Percentiles rank a stretch among this genome's conserved stretches.
These are phyloP conservation scores for Leucoma salicis DNA, from an alignment of 2,888 invertebrate species.

Conservation along the genomic window DNA sequence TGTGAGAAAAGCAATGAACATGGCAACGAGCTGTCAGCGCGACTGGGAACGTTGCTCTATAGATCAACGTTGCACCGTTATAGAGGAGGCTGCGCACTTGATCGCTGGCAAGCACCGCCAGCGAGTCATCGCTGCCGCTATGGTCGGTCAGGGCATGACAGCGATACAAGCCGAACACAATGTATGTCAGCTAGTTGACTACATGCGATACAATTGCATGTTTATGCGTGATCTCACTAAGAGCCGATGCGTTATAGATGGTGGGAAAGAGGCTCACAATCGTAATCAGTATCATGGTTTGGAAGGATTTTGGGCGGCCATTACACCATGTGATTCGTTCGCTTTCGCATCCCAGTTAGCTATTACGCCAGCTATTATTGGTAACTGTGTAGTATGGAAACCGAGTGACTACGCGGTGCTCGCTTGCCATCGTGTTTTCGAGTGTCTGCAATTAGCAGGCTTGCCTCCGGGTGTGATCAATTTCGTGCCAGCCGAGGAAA, in stretches of 20 bases:
- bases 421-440: conserved; percentile 92
- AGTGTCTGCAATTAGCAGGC: conserved; percentile 94
- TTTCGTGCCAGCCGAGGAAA: conserved; percentile 95
- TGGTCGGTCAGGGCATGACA: conserved; percentile 95
- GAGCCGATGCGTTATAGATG: conserved; percentile 91
- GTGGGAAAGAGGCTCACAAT: conserved; percentile 86
- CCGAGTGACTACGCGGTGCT: conserved; percentile 95
- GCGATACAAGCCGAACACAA: conserved; percentile 96
- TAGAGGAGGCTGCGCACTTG: conserved; percentile 91
- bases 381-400: conserved; percentile 95
- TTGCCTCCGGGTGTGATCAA: conserved; percentile 95
- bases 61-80: conserved; percentile 88
- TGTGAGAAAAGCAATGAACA: conserved; percentile 13
- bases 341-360: conserved; percentile 97
- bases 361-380: conserved; percentile 91
- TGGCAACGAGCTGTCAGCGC: conserved; percentile 84
- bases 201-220: conserved; percentile 89
- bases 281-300: conserved; percentile 90
- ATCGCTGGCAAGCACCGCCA: conserved; percentile 92
- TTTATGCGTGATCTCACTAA: conserved; percentile 89
- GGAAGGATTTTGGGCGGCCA: conserved; percentile 96
- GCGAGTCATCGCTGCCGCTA: conserved; percentile 93
- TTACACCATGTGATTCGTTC: conserved; percentile 97
- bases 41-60: conserved; percentile 92
- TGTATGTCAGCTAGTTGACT: conserved; percentile 94